A percentile compares a stretch with the other conserved stretches of the same genome.
These are phyloP conservation scores for Elysia crispata DNA, from an alignment of 2,888 invertebrate species.

Conservation along the genomic window DNA sequence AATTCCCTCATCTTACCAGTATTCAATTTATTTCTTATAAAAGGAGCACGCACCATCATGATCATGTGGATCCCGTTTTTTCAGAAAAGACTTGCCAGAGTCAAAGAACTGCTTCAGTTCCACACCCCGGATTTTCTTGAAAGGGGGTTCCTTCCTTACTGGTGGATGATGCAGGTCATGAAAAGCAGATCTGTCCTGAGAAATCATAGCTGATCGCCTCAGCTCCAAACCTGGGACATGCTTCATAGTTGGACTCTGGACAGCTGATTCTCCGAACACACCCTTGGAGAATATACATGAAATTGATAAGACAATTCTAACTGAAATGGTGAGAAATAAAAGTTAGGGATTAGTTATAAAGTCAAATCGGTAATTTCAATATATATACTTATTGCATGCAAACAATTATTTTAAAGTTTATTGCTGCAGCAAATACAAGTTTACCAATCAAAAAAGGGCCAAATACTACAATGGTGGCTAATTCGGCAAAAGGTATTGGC, in stretches of 20 bases:
- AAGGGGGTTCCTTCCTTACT: conserved; percentile 69
- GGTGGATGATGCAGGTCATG: conserved; percentile 53
- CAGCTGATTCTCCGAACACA: neutral
- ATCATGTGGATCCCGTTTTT: conserved; percentile 53
- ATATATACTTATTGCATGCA: too few species aligned
- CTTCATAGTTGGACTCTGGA: conserved; percentile 23
- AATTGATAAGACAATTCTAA: too few species aligned
- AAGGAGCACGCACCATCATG: conserved; percentile 48
- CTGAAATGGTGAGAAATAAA: too few species aligned
- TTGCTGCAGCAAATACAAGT: too few species aligned
- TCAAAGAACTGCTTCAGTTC: conserved; percentile 94
- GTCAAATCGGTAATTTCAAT: too few species aligned
- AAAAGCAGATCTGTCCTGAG: conserved; percentile 30
- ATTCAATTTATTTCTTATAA: conserved; percentile 32
- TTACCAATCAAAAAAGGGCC: too few species aligned
- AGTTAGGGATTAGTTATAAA: too few species aligned
- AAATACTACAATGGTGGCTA: too few species aligned
- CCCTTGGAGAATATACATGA: too few species aligned
- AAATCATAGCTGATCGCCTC: conserved; percentile 40
- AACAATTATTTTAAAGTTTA: too few species aligned
- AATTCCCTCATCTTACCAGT: too few species aligned
- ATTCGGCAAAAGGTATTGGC: too few species aligned
- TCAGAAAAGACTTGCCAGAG: conserved; percentile 78
- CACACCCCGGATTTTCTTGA: conserved; percentile 88
- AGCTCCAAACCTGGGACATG: conserved; percentile 46